Percentiles rank a stretch among this genome's conserved stretches.
These are phyloP conservation scores for Tretioscincus oriximinensis DNA, from an alignment of 2,113 vertebrate species.

Conservation along the genomic window DNA sequence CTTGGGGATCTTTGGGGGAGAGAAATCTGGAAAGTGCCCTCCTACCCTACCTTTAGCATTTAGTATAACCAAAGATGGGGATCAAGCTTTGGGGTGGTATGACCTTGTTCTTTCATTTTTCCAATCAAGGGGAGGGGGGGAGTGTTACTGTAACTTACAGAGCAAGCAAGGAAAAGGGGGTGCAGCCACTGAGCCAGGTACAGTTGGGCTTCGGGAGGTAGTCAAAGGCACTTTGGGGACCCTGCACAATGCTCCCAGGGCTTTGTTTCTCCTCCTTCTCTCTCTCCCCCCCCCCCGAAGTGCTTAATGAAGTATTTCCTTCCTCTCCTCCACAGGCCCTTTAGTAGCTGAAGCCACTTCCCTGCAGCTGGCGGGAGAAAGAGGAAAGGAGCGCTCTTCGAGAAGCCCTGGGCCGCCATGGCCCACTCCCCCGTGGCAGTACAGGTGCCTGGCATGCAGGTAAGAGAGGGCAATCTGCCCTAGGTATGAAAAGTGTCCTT, in stretches of 20 bases:
- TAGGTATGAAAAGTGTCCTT: not conserved
- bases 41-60: no score
- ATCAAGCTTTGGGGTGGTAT: no score
- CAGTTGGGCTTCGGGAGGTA: not conserved
- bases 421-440: slow-evolving; percentile 83
- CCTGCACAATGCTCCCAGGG: no score
- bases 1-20: no score
- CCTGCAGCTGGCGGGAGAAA: not conserved
- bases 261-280: no score
- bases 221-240: accelerated
- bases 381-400: not conserved
- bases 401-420: slow-evolving; percentile 64
- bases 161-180: no score
- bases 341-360: not conserved
- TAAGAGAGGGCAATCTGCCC: slow-evolving; percentile 60
- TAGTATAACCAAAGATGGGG: no score
- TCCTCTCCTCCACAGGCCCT: not conserved
- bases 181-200: no score
- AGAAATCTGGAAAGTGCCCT: no score
- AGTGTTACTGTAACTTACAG: no score
- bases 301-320: not conserved
- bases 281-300: not conserved
- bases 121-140: no score
- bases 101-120: not conserved
- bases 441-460: slow-evolving; percentile 88